Evolutionary conservation across 2,113 vertebrate species (phyloP).

Genomic region (Chrysemys picta): DNA sequence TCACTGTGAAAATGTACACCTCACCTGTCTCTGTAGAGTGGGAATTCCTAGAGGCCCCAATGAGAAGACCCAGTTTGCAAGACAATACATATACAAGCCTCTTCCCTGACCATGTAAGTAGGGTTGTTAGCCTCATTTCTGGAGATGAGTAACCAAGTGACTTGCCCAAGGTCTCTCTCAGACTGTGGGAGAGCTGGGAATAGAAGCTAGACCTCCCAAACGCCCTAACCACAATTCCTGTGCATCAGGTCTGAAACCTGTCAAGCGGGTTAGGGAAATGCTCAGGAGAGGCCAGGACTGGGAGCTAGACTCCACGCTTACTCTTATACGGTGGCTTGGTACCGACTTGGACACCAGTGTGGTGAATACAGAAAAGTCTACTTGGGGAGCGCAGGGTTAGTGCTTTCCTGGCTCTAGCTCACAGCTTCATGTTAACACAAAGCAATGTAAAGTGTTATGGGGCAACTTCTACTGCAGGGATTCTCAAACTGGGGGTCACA

Average conservation of each 20-base stretch:
- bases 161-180: background rate
- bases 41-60: background rate
- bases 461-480: too few species aligned
- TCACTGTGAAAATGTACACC: too few species aligned
- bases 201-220: background rate
- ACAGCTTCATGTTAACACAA: fast-evolving
- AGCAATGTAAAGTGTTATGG: too few species aligned
- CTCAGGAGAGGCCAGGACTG: background rate
- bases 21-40: too few species aligned
- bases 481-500: too few species aligned
- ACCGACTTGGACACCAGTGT: fast-evolving
- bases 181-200: background rate
- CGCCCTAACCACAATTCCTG: background rate
- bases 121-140: background rate
- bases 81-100: background rate
- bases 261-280: background rate
- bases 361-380: fast-evolving
- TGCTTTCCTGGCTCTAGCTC: fast-evolving
- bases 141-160: background rate
- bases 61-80: background rate
- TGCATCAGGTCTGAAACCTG: background rate
- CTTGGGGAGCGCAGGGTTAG: too few species aligned
- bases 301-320: background rate
- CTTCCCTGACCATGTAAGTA: background rate
- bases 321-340: background rate